Percentiles rank a stretch among this genome's conserved stretches.
phyloP scores from a whole-genome alignment of 2,797 vertebrate species.

The Falco columbarius region DNA sequence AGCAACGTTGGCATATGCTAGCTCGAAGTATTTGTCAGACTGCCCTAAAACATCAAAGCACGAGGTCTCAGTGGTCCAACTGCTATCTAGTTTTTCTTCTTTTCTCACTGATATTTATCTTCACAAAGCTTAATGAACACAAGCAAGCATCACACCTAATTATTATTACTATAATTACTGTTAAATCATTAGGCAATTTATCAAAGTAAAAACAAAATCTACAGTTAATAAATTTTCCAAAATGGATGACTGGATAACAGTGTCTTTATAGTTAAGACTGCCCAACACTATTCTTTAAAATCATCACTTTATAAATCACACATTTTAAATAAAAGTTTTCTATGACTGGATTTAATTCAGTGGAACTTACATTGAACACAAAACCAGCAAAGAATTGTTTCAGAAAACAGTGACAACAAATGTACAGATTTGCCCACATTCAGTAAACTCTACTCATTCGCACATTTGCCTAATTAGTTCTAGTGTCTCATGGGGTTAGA shows the following conservation, averaged over 20 bases:
- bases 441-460: background rate
- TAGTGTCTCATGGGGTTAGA: background rate
- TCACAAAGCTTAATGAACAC: background rate
- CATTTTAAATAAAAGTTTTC: background rate
- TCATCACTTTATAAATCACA: background rate
- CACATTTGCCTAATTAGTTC: background rate
- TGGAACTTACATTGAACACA: background rate
- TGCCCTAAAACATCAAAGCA: background rate
- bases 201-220: constrained; percentile 4
- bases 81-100: background rate
- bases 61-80: background rate
- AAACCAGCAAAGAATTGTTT: background rate
- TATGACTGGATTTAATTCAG: background rate
- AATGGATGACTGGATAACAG: background rate
- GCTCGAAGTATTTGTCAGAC: background rate
- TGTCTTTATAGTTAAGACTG: background rate
- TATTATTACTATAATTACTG: background rate
- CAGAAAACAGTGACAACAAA: background rate
- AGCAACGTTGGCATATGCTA: background rate
- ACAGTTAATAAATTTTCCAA: background rate
- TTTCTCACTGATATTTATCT: background rate
- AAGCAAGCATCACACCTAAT: background rate
- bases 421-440: background rate
- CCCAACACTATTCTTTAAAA: background rate
- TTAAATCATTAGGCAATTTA: background rate